Evolutionary conservation across 2,888 invertebrate genomes (phyloP).

Genomic region (Patella caerulea): DNA sequence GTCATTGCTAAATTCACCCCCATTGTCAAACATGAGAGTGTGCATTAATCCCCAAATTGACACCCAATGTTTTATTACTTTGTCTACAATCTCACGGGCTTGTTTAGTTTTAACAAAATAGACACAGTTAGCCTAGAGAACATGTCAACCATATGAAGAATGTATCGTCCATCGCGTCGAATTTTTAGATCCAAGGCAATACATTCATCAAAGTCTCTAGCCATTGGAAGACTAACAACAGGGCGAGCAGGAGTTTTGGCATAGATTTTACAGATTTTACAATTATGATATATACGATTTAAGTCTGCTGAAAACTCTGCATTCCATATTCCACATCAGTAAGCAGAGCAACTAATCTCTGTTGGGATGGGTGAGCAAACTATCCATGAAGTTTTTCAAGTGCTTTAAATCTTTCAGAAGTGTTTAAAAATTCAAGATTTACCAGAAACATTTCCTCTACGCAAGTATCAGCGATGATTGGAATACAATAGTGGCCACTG

Average conservation of each 20-base stretch:
- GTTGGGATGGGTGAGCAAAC: not conserved
- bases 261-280: not conserved
- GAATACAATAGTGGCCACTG: no score
- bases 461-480: no score
- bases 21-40: no score
- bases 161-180: not conserved
- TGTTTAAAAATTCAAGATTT: not conserved
- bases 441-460: no score
- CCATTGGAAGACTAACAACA: constrained; percentile 6
- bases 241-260: not conserved
- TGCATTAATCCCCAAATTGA: no score
- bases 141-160: no score
- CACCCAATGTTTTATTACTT: no score
- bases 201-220: not conserved
- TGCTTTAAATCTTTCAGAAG: not conserved
- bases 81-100: no score
- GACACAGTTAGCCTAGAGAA: no score
- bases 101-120: no score
- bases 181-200: not conserved
- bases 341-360: not conserved
- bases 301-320: not conserved
- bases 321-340: not conserved
- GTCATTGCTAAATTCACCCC: constrained; percentile 18
- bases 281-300: not conserved
- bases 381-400: not conserved